Evolutionary conservation across 2,888 invertebrate genomes (phyloP).

Genomic region (Epirrita christyi): DNA sequence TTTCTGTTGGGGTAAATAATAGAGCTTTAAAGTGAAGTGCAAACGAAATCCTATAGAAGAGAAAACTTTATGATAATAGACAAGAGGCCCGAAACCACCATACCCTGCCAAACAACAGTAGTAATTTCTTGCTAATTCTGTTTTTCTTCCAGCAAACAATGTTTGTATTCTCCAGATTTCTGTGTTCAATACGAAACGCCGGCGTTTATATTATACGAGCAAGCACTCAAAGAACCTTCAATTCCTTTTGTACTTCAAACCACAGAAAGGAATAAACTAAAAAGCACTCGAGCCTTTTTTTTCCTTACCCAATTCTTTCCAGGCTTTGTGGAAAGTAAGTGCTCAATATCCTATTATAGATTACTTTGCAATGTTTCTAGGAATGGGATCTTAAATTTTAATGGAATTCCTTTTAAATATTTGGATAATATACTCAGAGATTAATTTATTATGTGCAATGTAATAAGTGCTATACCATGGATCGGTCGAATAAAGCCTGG

Average conservation of each 20-base stretch:
- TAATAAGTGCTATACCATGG: background rate
- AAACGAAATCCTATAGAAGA: too few relatives aligned
- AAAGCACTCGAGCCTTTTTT: slow-evolving; percentile 70
- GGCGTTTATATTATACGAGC: slow-evolving; percentile 71
- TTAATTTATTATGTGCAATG: background rate
- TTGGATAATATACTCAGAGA: background rate
- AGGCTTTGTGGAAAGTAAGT: slow-evolving; percentile 56
- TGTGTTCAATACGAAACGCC: slow-evolving; percentile 55
- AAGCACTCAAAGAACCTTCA: slow-evolving; percentile 52
- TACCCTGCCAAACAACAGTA: slow-evolving; percentile 15
- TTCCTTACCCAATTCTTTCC: slow-evolving; percentile 62
- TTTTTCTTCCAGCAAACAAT: slow-evolving; percentile 27
- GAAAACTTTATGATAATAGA: too few relatives aligned
- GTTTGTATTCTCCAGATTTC: slow-evolving; percentile 23
- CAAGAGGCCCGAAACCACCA: too few relatives aligned
- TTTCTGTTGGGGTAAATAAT: too few relatives aligned
- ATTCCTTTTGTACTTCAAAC: slow-evolving; percentile 58
- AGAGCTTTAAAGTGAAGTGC: too few relatives aligned
- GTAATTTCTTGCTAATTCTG: slow-evolving; percentile 29
- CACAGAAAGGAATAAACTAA: slow-evolving; percentile 67
- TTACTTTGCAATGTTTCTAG: slow-evolving; percentile 59
- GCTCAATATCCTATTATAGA: slow-evolving; percentile 66
- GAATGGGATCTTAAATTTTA: slow-evolving; percentile 45
- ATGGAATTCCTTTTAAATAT: slow-evolving; percentile 31
- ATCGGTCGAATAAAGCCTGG: background rate